These are phyloP conservation scores for Zonitis immaculata DNA, from an alignment of 2,888 invertebrate genomes.

Conservation along the genomic window DNA sequence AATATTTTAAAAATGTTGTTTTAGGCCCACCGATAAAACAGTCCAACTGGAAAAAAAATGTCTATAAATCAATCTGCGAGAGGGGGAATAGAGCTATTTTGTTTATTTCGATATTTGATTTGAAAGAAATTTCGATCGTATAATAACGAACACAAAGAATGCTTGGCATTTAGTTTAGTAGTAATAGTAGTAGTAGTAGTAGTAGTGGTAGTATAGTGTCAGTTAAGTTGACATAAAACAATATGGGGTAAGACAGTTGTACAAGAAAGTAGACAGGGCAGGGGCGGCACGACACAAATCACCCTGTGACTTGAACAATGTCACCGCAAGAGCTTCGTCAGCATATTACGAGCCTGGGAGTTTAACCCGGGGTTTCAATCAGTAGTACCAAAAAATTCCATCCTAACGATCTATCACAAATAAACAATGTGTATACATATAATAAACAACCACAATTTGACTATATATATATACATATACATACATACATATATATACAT, in stretches of 20 bases:
- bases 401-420: no score
- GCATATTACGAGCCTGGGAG: constrained; percentile 8
- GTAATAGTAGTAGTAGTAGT: background rate
- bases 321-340: constrained; percentile 40
- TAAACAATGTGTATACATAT: no score
- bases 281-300: constrained; percentile 44
- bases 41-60: constrained; percentile 14
- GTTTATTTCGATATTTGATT: background rate
- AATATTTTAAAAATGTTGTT: no score
- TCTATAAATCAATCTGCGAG: background rate
- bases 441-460: no score
- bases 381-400: constrained; percentile 13
- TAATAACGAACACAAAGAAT: constrained; percentile 4
- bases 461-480: no score
- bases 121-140: constrained; percentile 4
- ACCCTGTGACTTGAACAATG: constrained; percentile 42
- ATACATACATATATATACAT: no score
- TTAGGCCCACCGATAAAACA: constrained; percentile 16
- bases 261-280: constrained; percentile 35
- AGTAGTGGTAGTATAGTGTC: constrained; percentile 13
- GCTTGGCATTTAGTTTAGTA: background rate
- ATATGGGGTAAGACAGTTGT: constrained; percentile 38
- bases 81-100: background rate
- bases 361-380: constrained; percentile 14
- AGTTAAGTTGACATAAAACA: constrained; percentile 36